Conservation (phyloP, 2,888 invertebrate species). For the Enoplolaimus lenunculus region DNA sequence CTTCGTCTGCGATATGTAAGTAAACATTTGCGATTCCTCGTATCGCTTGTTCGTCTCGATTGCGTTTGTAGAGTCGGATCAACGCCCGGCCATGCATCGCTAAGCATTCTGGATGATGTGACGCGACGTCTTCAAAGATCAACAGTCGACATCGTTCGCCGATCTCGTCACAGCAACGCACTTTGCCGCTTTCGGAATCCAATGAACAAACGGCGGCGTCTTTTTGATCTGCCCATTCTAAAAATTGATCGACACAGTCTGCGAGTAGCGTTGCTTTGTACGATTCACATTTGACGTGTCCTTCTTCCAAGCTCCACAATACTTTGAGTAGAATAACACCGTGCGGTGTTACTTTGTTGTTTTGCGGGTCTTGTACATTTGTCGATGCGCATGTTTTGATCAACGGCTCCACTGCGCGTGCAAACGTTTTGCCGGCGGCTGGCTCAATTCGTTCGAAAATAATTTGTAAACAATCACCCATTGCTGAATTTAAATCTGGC, state of each 20-base stretch:
- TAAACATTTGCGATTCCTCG: conserved; percentile 12
- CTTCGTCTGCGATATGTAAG: neutral
- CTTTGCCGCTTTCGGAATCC: neutral
- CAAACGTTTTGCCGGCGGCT: neutral
- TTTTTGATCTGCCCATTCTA: conserved; percentile 10
- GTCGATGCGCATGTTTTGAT: neutral
- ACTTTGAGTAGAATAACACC: conserved; percentile 1
- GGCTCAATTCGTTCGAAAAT: neutral
- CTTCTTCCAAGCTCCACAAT: neutral
- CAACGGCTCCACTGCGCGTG: neutral
- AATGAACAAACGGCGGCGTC: neutral
- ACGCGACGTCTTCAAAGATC: conserved; percentile 12
- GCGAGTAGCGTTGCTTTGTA: neutral
- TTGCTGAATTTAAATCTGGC: neutral
- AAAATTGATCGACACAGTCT: neutral
- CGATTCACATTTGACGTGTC: neutral
- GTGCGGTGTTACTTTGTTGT: neutral
- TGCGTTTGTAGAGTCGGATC: neutral
- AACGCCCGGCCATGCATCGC: neutral
- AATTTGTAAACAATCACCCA: conserved; percentile 6
- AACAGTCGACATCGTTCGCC: neutral
- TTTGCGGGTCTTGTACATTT: no score
- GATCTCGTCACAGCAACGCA: neutral
- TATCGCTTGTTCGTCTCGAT: neutral
- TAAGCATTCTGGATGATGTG: neutral